Percentiles rank a stretch among this genome's conserved stretches.
Conservation (phyloP, 2,888 invertebrate genomes). For the Philopedon plagiatum region DNA sequence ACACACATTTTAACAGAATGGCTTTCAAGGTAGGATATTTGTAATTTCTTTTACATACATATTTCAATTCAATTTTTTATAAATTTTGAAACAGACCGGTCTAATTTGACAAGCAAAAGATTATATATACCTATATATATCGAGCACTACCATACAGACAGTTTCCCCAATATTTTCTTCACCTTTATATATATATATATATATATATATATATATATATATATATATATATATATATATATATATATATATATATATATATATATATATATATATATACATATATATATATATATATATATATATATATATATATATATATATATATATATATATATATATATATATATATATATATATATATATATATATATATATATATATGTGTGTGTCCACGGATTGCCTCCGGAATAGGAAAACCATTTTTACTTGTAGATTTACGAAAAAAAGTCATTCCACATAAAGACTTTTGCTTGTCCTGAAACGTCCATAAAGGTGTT, state of each 20-base stretch:
- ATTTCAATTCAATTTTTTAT: no score
- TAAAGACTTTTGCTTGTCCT: no score
- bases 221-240: conserved; percentile 21
- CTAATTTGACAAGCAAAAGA: no score
- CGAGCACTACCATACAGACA: no score
- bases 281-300: conserved; percentile 13
- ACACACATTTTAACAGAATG: conserved; percentile 1
- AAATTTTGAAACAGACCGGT: no score
- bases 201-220: conserved; percentile 22
- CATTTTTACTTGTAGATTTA: no score
- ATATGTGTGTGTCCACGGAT: not conserved
- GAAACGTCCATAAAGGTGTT: no score
- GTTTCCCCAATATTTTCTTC: no score
- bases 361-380: conserved; percentile 13
- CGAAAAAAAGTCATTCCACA: no score
- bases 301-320: conserved; percentile 15
- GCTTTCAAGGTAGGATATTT: conserved; percentile 25
- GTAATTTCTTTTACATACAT: not conserved
- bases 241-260: conserved; percentile 17
- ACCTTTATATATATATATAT: no score
- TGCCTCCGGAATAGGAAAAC: no score
- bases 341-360: conserved; percentile 13
- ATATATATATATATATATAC: conserved; percentile 15
- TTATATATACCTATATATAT: conserved; percentile 8
- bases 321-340: conserved; percentile 13